These are phyloP conservation scores for Antrozous pallidus DNA, from an alignment of 2,797 vertebrate species.

Conservation along the genomic window DNA sequence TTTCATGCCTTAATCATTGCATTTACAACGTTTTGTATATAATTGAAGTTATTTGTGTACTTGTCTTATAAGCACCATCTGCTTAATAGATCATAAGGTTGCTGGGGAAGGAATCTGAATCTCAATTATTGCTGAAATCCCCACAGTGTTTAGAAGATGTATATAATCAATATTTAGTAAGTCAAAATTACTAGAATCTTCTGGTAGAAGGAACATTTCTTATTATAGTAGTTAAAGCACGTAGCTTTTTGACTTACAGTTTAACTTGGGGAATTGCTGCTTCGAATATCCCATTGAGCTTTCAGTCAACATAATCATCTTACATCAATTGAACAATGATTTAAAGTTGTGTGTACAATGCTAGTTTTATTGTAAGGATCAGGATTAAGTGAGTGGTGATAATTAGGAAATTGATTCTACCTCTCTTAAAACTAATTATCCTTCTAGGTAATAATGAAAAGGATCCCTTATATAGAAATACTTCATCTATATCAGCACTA, in stretches of 20 bases:
- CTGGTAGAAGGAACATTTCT: not conserved
- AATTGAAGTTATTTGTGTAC: not conserved
- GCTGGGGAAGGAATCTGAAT: not conserved
- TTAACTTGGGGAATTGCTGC: not conserved
- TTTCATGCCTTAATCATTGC: not conserved
- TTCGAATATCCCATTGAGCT: constrained; percentile 7
- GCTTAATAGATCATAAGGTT: not conserved
- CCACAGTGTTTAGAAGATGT: not conserved
- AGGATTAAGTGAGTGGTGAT: not conserved
- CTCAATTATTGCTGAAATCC: not conserved
- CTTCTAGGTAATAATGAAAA: not conserved
- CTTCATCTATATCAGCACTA: not conserved
- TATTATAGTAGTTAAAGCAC: not conserved
- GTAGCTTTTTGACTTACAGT: not conserved
- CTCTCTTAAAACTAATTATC: not conserved
- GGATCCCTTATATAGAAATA: not conserved
- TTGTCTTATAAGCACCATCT: not conserved
- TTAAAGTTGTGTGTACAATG: not conserved
- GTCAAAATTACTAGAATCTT: not conserved
- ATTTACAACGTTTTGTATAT: constrained; percentile 5
- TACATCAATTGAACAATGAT: not conserved
- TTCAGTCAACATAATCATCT: not conserved
- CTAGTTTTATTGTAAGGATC: not conserved
- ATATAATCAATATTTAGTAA: constrained; percentile 4
- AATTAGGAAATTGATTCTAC: not conserved